Evolutionary conservation across 2,797 vertebrate genomes (phyloP).

Genomic region (Chloroceryle inda): DNA sequence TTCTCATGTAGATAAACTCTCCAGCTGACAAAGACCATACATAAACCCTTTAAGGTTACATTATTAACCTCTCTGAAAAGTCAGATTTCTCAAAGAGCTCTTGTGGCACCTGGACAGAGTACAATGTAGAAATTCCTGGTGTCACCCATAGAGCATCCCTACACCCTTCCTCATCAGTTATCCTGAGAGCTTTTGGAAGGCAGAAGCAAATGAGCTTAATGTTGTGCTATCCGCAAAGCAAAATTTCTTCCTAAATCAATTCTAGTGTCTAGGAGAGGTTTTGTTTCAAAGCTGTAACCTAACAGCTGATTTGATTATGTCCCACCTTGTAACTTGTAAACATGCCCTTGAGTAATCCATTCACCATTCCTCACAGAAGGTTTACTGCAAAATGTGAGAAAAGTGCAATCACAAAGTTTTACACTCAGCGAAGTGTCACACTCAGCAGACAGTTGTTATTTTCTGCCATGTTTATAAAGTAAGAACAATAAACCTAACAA

Average conservation of each 20-base stretch:
- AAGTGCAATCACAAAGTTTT: not conserved
- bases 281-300: not conserved
- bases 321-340: not conserved
- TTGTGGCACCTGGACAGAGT: not conserved
- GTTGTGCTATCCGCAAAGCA: not conserved
- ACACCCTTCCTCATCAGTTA: not conserved
- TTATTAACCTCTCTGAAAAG: not conserved
- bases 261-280: not conserved
- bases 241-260: not conserved
- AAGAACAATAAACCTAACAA: not conserved
- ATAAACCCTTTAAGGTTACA: not conserved
- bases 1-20: not conserved
- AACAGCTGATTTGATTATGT: not conserved
- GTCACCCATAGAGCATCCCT: not conserved
- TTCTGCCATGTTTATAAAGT: not conserved
- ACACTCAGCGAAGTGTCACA: not conserved
- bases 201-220: not conserved
- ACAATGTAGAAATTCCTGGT: not conserved
- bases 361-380: not conserved
- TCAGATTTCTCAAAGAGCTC: not conserved
- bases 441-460: not conserved
- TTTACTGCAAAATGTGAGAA: not conserved
- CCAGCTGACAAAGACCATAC: not conserved
- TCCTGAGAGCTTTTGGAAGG: not conserved
- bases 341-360: not conserved